Evolutionary conservation across 2,888 invertebrate genomes (phyloP).

Genomic region (Drosophila silvestris): DNA sequence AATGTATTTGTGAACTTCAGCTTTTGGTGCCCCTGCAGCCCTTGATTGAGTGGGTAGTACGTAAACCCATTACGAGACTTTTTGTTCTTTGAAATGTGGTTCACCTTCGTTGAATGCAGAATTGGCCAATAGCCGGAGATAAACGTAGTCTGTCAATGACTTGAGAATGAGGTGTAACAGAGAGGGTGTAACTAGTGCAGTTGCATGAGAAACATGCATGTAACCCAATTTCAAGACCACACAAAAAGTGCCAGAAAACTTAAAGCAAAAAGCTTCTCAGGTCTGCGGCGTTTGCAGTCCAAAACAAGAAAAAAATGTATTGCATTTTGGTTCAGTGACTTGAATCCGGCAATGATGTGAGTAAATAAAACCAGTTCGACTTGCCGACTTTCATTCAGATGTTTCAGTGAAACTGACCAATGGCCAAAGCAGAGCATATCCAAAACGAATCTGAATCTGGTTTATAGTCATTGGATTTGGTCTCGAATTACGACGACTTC

Average conservation of each 20-base stretch:
- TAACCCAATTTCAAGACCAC: constrained; percentile 64
- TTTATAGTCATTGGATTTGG: constrained; percentile 58
- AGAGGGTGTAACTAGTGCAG: constrained; percentile 19
- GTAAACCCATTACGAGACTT: constrained; percentile 31
- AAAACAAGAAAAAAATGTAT: constrained; percentile 62
- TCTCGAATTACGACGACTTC: constrained; percentile 53
- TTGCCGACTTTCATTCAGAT: constrained; percentile 70
- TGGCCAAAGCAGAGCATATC: constrained; percentile 50
- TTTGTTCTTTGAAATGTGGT: constrained; percentile 50
- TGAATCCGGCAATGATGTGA: constrained; percentile 35
- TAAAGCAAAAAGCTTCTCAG: constrained; percentile 46
- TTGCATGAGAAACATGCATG: constrained; percentile 25
- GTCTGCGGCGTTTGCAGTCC: constrained; percentile 51
- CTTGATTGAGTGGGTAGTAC: constrained; percentile 31
- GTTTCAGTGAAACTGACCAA: constrained; percentile 66
- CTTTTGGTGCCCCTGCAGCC: constrained; percentile 1
- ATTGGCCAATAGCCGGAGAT: constrained; percentile 69
- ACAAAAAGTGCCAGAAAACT: constrained; percentile 42
- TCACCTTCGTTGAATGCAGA: constrained; percentile 62
- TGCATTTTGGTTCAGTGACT: constrained; percentile 74
- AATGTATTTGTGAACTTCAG: neutral
- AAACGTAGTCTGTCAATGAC: constrained; percentile 31
- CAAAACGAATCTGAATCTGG: constrained; percentile 72
- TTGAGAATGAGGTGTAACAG: constrained; percentile 18
- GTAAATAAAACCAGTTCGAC: constrained; percentile 63